These are phyloP conservation scores for Epinephelus malabaricus DNA, from an alignment of 2,797 vertebrate genomes.

Conservation along the genomic window DNA sequence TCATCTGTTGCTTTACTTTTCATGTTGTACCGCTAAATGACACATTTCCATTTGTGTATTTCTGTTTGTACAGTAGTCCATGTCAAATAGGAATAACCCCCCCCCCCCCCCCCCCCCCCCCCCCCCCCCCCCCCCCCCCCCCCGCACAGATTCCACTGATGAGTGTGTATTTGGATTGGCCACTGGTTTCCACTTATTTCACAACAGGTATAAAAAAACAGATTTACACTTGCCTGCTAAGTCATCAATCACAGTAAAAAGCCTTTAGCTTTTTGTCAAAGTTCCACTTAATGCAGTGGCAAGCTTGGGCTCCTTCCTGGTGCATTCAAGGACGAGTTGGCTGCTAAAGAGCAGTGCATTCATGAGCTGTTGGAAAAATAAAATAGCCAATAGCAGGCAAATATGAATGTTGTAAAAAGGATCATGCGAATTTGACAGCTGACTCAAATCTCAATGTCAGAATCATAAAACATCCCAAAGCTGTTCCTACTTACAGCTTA, in stretches of 20 bases:
- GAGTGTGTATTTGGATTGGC: slow-evolving; percentile 35
- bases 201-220: slow-evolving; percentile 29
- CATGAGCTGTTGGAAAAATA: slow-evolving; percentile 27
- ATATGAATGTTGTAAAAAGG: slow-evolving; percentile 5
- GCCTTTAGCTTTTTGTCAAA: slow-evolving; percentile 5
- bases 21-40: slow-evolving; percentile 16
- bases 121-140: not conserved
- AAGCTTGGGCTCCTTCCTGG: slow-evolving; percentile 4
- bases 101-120: not conserved
- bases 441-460: slow-evolving; percentile 12
- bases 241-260: slow-evolving; percentile 36
- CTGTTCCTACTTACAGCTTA: not conserved
- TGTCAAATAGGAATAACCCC: slow-evolving; percentile 30
- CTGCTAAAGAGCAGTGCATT: slow-evolving; percentile 6
- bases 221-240: slow-evolving; percentile 23
- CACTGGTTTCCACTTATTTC: slow-evolving; percentile 27
- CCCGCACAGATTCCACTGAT: slow-evolving; percentile 4
- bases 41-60: slow-evolving; percentile 39
- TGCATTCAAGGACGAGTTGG: slow-evolving; percentile 45
- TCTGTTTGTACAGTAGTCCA: not conserved
- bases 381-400: slow-evolving; percentile 11
- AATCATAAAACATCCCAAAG: not conserved
- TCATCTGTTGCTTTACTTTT: slow-evolving; percentile 20
- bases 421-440: slow-evolving; percentile 27
- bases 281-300: slow-evolving; percentile 15